Evolutionary conservation across 1,140 invertebrate genomes (phyloP).

Genomic region (Polyergus mexicanus): DNA sequence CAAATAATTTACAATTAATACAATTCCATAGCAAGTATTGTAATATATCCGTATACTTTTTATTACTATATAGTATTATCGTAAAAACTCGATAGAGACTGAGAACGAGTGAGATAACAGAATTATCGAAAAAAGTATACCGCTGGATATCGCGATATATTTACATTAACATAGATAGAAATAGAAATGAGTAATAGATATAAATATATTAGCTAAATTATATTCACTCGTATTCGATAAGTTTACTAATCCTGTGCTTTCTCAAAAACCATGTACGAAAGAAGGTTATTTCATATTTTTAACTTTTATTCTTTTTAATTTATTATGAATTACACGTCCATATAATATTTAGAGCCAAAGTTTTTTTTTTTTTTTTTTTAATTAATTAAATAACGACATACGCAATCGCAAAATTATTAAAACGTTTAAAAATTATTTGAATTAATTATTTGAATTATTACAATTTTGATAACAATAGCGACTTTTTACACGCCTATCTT

Average conservation of each 20-base stretch:
- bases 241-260: neutral
- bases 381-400: neutral
- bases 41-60: neutral
- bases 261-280: neutral
- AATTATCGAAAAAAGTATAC: neutral
- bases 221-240: neutral
- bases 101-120: neutral
- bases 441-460: constrained; percentile 25
- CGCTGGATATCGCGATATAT: too few species aligned
- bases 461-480: constrained; percentile 18
- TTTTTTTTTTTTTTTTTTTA: too few species aligned
- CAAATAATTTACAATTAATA: neutral
- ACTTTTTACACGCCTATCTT: constrained; percentile 37
- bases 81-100: neutral
- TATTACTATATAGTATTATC: neutral
- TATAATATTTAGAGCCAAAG: neutral
- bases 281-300: neutral
- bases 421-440: neutral
- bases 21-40: neutral
- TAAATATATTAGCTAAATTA: neutral
- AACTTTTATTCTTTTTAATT: neutral
- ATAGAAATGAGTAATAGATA: too few species aligned
- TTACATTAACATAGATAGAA: too few species aligned
- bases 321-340: neutral
- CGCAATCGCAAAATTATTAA: neutral